A percentile compares a stretch with the other conserved stretches of the same genome.
Evolutionary conservation across 1,140 invertebrate species (phyloP).

Genomic region (Caenorhabditis latens): DNA sequence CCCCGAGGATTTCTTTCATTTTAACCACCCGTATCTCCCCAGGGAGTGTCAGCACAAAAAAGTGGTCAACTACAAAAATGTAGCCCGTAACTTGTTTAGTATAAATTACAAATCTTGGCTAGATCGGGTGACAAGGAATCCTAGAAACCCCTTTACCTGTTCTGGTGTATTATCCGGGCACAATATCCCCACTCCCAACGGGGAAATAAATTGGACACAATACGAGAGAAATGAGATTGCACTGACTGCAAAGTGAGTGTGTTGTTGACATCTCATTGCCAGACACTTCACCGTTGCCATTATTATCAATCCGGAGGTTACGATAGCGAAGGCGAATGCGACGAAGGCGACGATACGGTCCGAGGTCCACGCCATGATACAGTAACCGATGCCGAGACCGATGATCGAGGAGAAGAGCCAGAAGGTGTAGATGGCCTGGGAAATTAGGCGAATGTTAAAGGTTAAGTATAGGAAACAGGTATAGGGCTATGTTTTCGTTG

Average conservation of each 20-base stretch:
- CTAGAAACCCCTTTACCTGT: background rate
- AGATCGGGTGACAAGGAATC: too few species aligned
- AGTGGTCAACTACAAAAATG: too few species aligned
- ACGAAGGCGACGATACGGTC: constrained; percentile 63
- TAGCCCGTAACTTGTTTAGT: too few species aligned
- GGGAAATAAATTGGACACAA: constrained; percentile 21
- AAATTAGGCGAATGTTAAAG: background rate
- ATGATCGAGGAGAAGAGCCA: constrained; percentile 70
- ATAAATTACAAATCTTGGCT: too few species aligned
- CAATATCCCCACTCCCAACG: constrained; percentile 15
- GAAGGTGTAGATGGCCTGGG: constrained; percentile 68
- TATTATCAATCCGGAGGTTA: constrained; percentile 71
- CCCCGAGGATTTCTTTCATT: too few species aligned
- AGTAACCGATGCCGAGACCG: constrained; percentile 63
- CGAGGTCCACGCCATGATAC: constrained; percentile 28
- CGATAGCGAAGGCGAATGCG: constrained; percentile 69
- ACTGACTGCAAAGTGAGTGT: constrained; percentile 30
- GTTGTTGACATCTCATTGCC: constrained; percentile 64
- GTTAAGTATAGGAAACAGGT: too few species aligned
- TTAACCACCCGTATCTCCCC: too few species aligned
- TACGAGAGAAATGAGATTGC: constrained; percentile 13
- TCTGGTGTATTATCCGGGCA: constrained; percentile 25
- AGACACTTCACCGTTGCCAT: constrained; percentile 70
- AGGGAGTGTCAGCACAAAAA: too few species aligned
- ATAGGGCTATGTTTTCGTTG: too few species aligned